phyloP scores from a whole-genome alignment of 2,113 vertebrate genomes.

The Hippocampus mohnikei region DNA sequence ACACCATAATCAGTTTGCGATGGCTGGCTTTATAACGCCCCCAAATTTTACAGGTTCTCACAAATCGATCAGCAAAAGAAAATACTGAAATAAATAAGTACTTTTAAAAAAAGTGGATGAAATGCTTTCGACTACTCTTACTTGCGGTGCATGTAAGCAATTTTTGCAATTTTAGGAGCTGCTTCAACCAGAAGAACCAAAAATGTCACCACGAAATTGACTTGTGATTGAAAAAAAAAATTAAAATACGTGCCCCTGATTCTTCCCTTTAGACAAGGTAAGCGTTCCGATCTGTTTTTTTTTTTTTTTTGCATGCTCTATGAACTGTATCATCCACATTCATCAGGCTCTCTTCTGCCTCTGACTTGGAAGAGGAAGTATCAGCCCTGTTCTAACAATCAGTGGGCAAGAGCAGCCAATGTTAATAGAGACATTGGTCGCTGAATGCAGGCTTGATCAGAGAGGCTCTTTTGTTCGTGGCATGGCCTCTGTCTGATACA shows the following conservation, averaged over 20 bases:
- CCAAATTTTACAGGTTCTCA: background rate
- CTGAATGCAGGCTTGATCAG: constrained; percentile 64
- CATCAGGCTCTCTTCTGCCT: constrained; percentile 43
- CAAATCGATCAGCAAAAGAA: background rate
- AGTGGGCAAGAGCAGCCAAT: constrained; percentile 50
- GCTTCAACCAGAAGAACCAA: background rate
- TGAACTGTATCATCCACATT: constrained; percentile 42
- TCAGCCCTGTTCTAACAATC: constrained; percentile 59
- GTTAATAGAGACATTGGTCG: constrained; percentile 68
- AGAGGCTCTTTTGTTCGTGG: constrained; percentile 66
- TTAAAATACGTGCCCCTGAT: background rate
- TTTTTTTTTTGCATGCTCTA: constrained; percentile 29
- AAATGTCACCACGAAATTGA: background rate
- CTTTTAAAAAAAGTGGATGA: background rate
- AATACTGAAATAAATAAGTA: background rate
- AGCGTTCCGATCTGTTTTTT: constrained; percentile 25
- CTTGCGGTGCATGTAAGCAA: background rate
- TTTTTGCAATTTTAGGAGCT: background rate
- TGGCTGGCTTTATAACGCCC: constrained; percentile 11
- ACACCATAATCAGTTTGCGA: constrained; percentile 16
- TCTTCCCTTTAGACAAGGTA: too few relatives aligned
- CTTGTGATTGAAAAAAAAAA: background rate
- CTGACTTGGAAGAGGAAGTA: constrained; percentile 36
- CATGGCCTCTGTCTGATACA: constrained; percentile 64
- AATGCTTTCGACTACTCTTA: background rate